Evolutionary conservation across 2,113 vertebrate species (phyloP), one percentile per base, ranked within the genome.

Genomic region (Neolamprologus fasciatus): DNA sequence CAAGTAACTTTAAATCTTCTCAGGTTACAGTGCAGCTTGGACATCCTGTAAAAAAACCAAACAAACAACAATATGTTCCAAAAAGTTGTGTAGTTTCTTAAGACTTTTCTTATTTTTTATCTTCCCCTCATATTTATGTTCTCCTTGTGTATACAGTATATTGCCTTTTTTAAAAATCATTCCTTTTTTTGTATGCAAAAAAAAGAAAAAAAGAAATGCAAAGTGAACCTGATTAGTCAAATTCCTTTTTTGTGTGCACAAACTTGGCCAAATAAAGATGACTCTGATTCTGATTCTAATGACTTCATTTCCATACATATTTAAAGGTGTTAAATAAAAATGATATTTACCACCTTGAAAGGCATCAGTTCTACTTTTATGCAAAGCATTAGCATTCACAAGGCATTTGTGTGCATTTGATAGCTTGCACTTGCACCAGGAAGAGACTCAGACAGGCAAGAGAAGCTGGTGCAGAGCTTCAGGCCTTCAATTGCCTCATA

Each of bases 331-430:
- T 63, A 35, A 35, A 63, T 63, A 63, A 63, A 63, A 63, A 35
- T 63, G 6, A 35, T 35, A 63, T 88, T 85, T 61, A 47, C 53
- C 84, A 92, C 71, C 54, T 90, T 81, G 86, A 93, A 94, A 91
- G 61, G 26, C 51, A 87, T 53, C 57, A 53, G 58, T 61, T 91
- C 90, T 94, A 94, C 92, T 95, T 96, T 92, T 94, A 93, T 88
- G 58, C 81, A 9, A 81, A 89, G 47, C 51, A 94, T 95, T 95
- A 94, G 87, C 93, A 96, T 95, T 94, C 84, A 66, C 42, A 88
- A 93, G 90, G 87, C 84, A 87, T 91, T 89, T 88, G 57, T 91
- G 86, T 90, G 94, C 92, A 92, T 94, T 89, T 95, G 71, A 95
- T 94, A 81, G 80, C 50, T 90, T 86, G 73, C 58, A 81, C 81